Conservation (phyloP, 2,797 vertebrate species). For the Propithecus deckenii region DNA sequence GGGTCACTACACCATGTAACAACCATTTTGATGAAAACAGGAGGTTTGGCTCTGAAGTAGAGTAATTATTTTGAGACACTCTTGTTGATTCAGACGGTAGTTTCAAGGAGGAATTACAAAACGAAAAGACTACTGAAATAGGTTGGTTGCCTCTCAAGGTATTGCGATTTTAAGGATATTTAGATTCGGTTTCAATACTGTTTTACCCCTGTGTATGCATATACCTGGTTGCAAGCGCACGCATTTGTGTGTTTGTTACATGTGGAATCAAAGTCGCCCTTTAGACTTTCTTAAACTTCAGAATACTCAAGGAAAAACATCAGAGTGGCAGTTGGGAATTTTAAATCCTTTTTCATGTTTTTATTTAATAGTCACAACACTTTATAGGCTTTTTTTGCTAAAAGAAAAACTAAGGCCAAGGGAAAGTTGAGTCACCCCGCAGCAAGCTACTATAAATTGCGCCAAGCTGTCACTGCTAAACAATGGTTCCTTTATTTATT, state of each 20-base stretch:
- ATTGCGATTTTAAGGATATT: not conserved
- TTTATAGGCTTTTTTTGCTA: conserved; percentile 32
- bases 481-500: conserved; percentile 30
- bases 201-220: not conserved
- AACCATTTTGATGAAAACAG: not conserved
- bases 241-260: not conserved
- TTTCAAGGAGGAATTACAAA: conserved; percentile 16
- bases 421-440: conserved; percentile 30
- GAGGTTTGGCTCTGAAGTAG: not conserved
- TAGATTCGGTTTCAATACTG: not conserved
- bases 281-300: not conserved
- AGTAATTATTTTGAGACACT: not conserved
- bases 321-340: not conserved
- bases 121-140: not conserved
- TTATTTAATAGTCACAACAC: not conserved
- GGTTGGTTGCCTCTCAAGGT: not conserved
- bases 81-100: not conserved
- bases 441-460: not conserved
- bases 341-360: conserved; percentile 38
- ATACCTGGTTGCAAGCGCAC: too few species aligned
- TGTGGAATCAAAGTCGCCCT: not conserved
- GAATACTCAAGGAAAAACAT: not conserved
- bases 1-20: not conserved
- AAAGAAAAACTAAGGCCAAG: conserved; percentile 36
- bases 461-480: conserved; percentile 29